Conservation (phyloP, 2,797 vertebrate genomes). For the Catostomus latipinnis region DNA sequence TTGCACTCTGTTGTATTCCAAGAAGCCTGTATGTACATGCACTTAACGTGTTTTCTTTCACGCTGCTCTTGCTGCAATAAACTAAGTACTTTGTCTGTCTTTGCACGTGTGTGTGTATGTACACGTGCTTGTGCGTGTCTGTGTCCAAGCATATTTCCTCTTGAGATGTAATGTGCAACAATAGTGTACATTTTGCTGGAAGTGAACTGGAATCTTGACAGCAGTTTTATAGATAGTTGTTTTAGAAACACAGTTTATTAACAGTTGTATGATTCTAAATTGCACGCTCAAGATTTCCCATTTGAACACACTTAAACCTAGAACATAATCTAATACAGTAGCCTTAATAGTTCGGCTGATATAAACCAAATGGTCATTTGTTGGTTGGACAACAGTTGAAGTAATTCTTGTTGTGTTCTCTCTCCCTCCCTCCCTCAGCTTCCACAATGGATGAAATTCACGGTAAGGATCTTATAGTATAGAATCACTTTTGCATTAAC, state of each 20-base stretch:
- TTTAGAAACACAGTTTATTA: too few species aligned
- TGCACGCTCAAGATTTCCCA: not conserved
- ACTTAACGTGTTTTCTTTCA: too few species aligned
- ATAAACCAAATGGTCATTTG: not conserved
- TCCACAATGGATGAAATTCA: constrained; percentile 50
- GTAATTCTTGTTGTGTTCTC: not conserved
- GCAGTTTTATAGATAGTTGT: too few species aligned
- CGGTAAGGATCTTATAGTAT: constrained; percentile 47
- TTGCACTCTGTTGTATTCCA: too few species aligned
- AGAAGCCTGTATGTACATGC: too few species aligned
- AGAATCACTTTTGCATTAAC: constrained; percentile 1
- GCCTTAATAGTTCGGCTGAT: not conserved
- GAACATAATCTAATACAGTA: not conserved
- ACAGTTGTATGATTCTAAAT: not conserved
- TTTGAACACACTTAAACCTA: too few species aligned
- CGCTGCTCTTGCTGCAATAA: too few species aligned
- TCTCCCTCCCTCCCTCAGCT: constrained; percentile 34
- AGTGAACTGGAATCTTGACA: not conserved
- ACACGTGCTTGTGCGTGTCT: not conserved
- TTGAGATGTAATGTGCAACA: constrained; percentile 2
- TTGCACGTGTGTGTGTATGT: too few species aligned
- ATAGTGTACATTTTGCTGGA: not conserved
- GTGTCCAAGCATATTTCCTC: not conserved
- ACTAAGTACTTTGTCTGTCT: too few species aligned
- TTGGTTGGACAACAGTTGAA: not conserved